These are phyloP conservation scores for Sarcophaga carnaria DNA, from an alignment of 2,888 invertebrate species.

Conservation along the genomic window DNA sequence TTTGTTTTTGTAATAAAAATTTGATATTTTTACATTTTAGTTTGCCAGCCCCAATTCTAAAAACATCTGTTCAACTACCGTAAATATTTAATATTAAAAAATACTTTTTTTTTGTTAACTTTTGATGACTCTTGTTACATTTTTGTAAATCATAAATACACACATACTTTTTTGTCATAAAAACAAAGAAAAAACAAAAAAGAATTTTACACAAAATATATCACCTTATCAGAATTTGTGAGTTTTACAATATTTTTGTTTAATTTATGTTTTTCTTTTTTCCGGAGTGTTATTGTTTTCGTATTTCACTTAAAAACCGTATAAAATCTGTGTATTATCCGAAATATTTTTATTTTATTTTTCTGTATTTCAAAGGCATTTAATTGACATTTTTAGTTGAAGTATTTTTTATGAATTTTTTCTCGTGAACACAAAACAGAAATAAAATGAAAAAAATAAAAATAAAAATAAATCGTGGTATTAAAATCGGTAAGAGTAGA, in stretches of 20 bases:
- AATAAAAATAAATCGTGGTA: neutral
- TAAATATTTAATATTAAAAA: neutral
- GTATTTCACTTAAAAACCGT: constrained; percentile 26
- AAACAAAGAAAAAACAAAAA: neutral
- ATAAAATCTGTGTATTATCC: constrained; percentile 36
- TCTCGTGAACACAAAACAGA: constrained; percentile 27
- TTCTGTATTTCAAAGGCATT: constrained; percentile 44
- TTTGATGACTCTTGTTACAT: neutral
- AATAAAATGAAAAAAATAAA: neutral
- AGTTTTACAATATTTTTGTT: constrained; percentile 50
- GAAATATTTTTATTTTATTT: constrained; percentile 12
- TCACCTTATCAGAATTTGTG: constrained; percentile 44
- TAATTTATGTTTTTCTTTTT: constrained; percentile 40
- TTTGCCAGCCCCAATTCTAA: neutral
- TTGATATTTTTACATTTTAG: neutral
- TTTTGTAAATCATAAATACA: neutral
- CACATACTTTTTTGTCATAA: neutral
- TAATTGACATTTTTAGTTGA: constrained; percentile 66
- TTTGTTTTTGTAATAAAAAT: neutral
- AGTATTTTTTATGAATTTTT: constrained; percentile 52
- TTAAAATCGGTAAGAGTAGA: neutral
- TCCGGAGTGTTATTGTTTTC: constrained; percentile 9
- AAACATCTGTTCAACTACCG: neutral
- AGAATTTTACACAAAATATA: constrained; percentile 18
- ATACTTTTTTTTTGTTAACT: neutral